Evolutionary conservation across 2,797 vertebrate species (phyloP).

Genomic region (Acanthiza pusilla): DNA sequence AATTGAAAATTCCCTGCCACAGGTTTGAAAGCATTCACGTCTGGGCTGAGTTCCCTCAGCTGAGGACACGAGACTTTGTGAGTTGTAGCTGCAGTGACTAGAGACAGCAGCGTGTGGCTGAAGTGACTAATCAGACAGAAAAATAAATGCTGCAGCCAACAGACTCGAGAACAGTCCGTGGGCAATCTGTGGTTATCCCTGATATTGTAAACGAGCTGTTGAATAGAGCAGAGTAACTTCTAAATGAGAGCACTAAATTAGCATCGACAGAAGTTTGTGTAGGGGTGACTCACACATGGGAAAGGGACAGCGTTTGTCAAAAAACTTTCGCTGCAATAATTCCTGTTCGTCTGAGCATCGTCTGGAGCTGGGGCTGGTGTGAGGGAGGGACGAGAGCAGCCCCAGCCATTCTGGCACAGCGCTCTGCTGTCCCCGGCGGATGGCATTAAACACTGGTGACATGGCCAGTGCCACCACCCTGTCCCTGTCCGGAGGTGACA

Average conservation of each 20-base stretch:
- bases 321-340: not conserved
- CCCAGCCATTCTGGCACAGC: fast-evolving
- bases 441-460: fast-evolving
- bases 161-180: not conserved
- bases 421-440: not conserved
- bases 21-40: not conserved
- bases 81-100: not conserved
- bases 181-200: not conserved
- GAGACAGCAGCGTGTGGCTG: not conserved
- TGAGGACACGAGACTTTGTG: not conserved
- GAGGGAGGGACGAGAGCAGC: not conserved
- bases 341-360: not conserved
- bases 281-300: not conserved
- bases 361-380: not conserved
- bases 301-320: not conserved
- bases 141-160: not conserved
- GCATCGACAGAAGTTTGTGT: not conserved
- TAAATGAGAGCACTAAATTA: not conserved
- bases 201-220: not conserved
- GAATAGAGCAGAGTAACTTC: not conserved
- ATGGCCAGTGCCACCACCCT: fast-evolving
- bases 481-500: not conserved
- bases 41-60: not conserved
- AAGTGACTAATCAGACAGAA: not conserved
- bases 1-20: not conserved